Conservation (phyloP, 2,797 vertebrate species). For the Artibeus jamaicensis region DNA sequence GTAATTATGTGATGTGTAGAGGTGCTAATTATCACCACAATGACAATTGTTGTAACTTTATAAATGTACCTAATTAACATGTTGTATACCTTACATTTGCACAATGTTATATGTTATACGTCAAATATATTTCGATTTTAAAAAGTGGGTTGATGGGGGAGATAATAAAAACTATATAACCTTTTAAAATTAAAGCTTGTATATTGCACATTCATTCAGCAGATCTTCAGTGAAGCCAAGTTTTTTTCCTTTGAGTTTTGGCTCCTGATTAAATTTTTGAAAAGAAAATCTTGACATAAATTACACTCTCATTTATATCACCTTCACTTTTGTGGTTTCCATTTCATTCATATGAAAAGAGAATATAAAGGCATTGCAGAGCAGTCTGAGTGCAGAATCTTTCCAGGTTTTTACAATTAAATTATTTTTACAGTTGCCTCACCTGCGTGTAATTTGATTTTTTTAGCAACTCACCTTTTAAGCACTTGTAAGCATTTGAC, state of each 20-base stretch:
- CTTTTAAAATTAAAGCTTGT: slow-evolving; percentile 23
- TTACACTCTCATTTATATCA: not conserved
- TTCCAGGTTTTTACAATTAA: not conserved
- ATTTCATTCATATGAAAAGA: not conserved
- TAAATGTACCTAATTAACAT: not conserved
- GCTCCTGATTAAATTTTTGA: not conserved
- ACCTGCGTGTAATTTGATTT: slow-evolving; percentile 7
- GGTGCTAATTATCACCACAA: not conserved
- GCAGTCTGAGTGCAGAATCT: not conserved
- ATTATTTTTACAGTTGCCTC: not conserved
- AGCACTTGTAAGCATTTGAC: not conserved
- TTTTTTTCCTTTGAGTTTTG: not conserved
- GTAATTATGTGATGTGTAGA: not conserved
- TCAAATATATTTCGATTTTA: not conserved
- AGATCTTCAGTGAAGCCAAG: not conserved
- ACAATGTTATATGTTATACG: not conserved
- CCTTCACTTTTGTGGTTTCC: not conserved
- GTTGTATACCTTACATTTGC: not conserved
- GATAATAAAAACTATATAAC: not conserved
- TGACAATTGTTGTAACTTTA: not conserved
- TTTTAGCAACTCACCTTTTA: not conserved
- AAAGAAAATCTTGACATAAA: not conserved
- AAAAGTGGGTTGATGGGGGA: not conserved
- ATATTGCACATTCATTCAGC: not conserved
- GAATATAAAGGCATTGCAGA: not conserved